A percentile compares a stretch with the other conserved stretches of the same genome.
These are phyloP conservation scores for Phytoseiulus persimilis DNA, from an alignment of 2,888 invertebrate species.

Conservation along the genomic window DNA sequence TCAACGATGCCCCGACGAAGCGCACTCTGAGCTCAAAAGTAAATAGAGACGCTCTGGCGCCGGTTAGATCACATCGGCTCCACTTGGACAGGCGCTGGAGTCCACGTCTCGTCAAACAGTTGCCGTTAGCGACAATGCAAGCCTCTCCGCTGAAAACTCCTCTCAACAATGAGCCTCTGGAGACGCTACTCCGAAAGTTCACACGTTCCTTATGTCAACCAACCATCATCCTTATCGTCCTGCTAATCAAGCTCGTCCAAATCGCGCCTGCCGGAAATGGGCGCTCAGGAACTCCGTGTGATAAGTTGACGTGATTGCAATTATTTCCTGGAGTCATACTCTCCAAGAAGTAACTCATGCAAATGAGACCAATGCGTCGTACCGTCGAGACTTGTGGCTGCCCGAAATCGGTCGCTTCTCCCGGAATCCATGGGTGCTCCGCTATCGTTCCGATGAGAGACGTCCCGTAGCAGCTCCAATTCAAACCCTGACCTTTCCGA, in stretches of 20 bases:
- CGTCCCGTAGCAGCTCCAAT: no score
- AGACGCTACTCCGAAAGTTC: neutral
- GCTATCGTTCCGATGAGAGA: no score
- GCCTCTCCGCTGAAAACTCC: neutral
- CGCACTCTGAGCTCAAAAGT: neutral
- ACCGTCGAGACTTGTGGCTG: no score
- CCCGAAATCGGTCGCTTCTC: no score
- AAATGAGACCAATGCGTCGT: no score
- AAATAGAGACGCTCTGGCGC: neutral
- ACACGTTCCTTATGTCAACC: neutral
- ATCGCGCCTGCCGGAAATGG: no score
- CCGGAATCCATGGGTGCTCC: no score
- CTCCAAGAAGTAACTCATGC: no score
- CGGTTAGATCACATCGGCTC: neutral
- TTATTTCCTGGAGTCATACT: no score
- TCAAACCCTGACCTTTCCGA: no score
- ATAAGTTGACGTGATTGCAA: no score
- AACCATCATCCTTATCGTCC: neutral
- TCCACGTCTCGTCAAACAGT: neutral
- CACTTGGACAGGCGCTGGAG: neutral
- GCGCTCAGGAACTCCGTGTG: no score
- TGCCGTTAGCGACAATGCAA: neutral
- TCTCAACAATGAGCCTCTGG: neutral
- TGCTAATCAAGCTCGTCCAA: neutral
- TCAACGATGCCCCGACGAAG: neutral